phyloP scores from a whole-genome alignment of 2,888 invertebrate genomes.

The Drosophila multiciliata region DNA sequence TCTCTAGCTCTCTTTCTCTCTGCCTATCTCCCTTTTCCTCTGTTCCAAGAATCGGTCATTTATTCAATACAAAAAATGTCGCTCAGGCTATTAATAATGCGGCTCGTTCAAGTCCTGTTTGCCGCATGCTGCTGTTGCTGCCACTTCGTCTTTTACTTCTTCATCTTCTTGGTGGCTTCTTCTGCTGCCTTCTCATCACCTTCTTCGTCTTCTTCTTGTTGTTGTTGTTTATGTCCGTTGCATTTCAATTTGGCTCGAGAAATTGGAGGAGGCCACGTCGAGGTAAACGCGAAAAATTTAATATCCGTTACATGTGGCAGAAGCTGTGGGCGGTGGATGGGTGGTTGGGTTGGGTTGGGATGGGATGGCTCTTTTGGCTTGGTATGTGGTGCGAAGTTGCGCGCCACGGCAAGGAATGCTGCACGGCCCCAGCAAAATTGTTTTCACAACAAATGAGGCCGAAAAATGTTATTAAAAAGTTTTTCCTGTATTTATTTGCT shows the following conservation, averaged over 20 bases:
- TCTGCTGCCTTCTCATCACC: neutral
- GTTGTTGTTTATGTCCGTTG: constrained; percentile 34
- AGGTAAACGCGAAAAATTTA: constrained; percentile 78
- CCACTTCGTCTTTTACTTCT: constrained; percentile 1
- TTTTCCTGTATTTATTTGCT: constrained; percentile 71
- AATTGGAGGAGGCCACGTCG: constrained; percentile 55
- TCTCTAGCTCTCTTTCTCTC: neutral
- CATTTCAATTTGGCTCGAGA: constrained; percentile 61
- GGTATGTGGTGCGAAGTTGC: constrained; percentile 6
- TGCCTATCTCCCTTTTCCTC: neutral
- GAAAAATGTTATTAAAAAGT: constrained; percentile 82
- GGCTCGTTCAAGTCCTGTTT: constrained; percentile 17
- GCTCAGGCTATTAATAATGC: constrained; percentile 50
- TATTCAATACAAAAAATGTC: constrained; percentile 59
- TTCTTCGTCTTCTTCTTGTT: constrained; percentile 4
- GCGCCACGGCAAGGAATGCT: constrained; percentile 8
- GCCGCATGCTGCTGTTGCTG: constrained; percentile 4
- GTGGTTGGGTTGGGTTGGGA: neutral
- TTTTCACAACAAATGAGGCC: constrained; percentile 81
- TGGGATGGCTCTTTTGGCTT: constrained; percentile 2
- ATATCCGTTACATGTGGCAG: constrained; percentile 73
- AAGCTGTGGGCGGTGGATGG: constrained; percentile 15
- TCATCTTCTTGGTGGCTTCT: neutral
- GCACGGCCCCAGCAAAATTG: constrained; percentile 66
- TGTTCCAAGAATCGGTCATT: constrained; percentile 43